phyloP scores from a whole-genome alignment of 2,797 vertebrate genomes.

The Chaenodraco wilsoni region DNA sequence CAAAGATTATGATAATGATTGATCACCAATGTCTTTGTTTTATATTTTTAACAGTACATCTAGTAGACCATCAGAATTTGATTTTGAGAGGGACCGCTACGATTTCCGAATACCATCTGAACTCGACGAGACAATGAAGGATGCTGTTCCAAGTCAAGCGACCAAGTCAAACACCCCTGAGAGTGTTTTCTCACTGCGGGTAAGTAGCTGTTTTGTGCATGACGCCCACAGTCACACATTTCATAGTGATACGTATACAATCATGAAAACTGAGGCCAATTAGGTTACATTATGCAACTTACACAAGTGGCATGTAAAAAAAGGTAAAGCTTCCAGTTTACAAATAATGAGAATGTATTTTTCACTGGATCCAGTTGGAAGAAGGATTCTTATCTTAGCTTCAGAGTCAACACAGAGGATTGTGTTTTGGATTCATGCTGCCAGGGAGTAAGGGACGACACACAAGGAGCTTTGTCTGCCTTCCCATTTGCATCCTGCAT shows the following conservation, averaged over 20 bases:
- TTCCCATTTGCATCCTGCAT: too few species aligned
- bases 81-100: slow-evolving; percentile 90
- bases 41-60: slow-evolving; percentile 70
- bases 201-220: slow-evolving; percentile 62
- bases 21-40: not conserved
- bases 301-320: too few species aligned
- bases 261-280: too few species aligned
- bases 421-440: too few species aligned
- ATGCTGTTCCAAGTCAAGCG: slow-evolving; percentile 28
- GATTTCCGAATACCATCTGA: slow-evolving; percentile 92
- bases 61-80: slow-evolving; percentile 85
- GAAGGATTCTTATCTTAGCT: too few species aligned
- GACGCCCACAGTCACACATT: not conserved
- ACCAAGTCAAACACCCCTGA: slow-evolving; percentile 82
- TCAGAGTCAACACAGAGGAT: too few species aligned
- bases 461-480: too few species aligned
- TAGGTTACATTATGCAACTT: too few species aligned
- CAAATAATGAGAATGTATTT: not conserved
- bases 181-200: slow-evolving; percentile 88
- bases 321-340: too few species aligned
- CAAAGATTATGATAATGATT: not conserved
- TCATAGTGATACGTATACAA: not conserved
- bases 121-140: slow-evolving; percentile 76
- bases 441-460: too few species aligned
- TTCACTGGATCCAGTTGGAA: too few species aligned